These are phyloP conservation scores for Oegoconia quadripuncta DNA, from an alignment of 2,888 invertebrate genomes.

Conservation along the genomic window DNA sequence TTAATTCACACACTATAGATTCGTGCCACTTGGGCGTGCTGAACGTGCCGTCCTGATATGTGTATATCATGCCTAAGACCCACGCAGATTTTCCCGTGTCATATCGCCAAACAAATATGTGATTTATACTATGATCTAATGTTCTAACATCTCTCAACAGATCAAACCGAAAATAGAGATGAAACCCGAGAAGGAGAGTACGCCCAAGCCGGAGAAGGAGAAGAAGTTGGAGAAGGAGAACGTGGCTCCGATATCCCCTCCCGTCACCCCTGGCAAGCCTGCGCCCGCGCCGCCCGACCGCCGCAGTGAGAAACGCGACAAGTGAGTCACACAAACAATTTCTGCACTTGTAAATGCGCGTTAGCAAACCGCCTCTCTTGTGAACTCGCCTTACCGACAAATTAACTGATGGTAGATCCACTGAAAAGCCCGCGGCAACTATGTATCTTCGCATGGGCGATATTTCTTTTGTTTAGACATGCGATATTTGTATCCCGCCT, in stretches of 20 bases:
- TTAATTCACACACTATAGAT: no score
- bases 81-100: no score
- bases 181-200: conserved; percentile 54
- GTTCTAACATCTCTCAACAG: conserved; percentile 27
- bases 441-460: neutral
- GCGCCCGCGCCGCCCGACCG: conserved; percentile 33
- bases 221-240: conserved; percentile 75
- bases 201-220: conserved; percentile 42
- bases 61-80: no score
- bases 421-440: no score
- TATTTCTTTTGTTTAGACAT: no score
- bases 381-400: no score
- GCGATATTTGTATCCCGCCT: no score
- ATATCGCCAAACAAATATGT: neutral
- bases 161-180: conserved; percentile 57
- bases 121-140: neutral
- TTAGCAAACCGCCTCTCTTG: no score
- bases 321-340: conserved; percentile 45
- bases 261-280: conserved; percentile 48
- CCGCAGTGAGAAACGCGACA: conserved; percentile 57
- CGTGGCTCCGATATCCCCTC: conserved; percentile 64
- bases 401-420: no score
- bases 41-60: no score
- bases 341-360: conserved; percentile 15
- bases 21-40: no score